Evolutionary conservation across 2,113 vertebrate species (phyloP).

Genomic region (Dolichallabes microphthalmus): DNA sequence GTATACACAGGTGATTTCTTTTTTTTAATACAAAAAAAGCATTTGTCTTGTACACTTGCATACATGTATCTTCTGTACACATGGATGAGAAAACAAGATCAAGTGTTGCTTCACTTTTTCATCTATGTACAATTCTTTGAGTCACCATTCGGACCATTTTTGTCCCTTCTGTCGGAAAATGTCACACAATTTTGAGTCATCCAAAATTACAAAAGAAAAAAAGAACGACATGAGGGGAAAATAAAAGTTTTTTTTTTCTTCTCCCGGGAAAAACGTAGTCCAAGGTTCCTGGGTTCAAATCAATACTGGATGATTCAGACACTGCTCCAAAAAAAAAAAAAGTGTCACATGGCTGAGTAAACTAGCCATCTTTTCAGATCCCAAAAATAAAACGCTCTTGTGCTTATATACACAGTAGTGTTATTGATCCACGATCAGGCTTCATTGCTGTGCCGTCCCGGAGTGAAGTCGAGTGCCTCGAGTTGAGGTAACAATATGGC

Average conservation of each 20-base stretch:
- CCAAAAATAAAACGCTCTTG: conserved; percentile 19
- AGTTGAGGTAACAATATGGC: conserved; percentile 22
- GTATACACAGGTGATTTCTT: conserved; percentile 9
- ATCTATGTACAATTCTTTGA: conserved; percentile 50
- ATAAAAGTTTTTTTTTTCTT: background rate
- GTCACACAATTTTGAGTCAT: conserved; percentile 26
- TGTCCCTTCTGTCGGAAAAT: conserved; percentile 16
- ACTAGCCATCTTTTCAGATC: background rate
- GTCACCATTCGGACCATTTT: background rate
- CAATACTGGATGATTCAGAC: background rate
- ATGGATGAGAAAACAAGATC: conserved; percentile 40
- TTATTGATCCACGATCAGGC: conserved; percentile 7
- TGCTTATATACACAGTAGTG: conserved; percentile 29
- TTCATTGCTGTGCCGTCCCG: conserved; percentile 14
- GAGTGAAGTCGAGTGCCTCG: background rate
- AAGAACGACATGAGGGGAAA: background rate
- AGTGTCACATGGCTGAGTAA: background rate
- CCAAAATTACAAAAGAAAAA: conserved; percentile 11
- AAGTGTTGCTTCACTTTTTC: conserved; percentile 34
- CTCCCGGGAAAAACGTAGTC: background rate
- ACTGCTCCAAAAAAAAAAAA: background rate
- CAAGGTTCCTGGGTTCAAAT: conserved; percentile 4
- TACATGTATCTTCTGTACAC: conserved; percentile 43
- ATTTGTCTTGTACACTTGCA: conserved; percentile 38
- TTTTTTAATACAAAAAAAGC: conserved; percentile 57